Base-by-base conservation (phyloP, 2,113 vertebrate genomes). In the Gulo gulo region DNA sequence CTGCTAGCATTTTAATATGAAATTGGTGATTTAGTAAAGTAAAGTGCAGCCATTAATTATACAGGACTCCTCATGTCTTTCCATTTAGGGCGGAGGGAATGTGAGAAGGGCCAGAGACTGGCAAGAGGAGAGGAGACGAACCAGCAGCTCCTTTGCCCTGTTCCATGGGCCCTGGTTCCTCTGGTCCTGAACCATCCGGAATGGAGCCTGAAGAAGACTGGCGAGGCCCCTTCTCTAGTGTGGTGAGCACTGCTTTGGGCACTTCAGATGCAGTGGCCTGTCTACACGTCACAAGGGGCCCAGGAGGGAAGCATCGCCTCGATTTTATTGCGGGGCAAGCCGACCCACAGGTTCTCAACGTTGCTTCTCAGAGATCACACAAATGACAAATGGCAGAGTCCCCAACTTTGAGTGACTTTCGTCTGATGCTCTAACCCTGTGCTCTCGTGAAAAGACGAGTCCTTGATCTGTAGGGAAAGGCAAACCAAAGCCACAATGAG, bases 1-100 rank as follows among this genome's bases (percentile, higher is more conserved):
- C 47, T 67, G 52, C 91, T 88, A 80, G 63, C 74, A 95, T 86
- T 96, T 95, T 96, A 79, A 94, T 94, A 88, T 69, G 61, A 82
- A 94, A 97, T 90, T 11, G 59, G 65, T 94, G 79, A 97, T 96
- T 96, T 59, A 81, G 82, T 88, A 82, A 82, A 45, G 45, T 96
- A 88, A 96, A 95, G 67, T 88, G 15, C 13, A 76, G 69, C 55
- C 79, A 89, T 95, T 97, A 82, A 95, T 98, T 97, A 97, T 23
- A 74, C 6, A 89, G 71, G 23, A 29, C 13, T 71, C 34, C 67
- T 55, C 10, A 6, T 31, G 16, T 71, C 59, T 83, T 96, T 95
- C 57, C 59, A 89, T 11, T 91, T 24, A 91, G n/a, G 92, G 39
- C 45, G 36, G 34, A 95, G 57, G 88, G 89, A 76, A 63, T 76